A percentile compares a stretch with the other conserved stretches of the same genome.
phyloP scores from a whole-genome alignment of 2,888 invertebrate genomes.

The Eupithecia subumbrata region DNA sequence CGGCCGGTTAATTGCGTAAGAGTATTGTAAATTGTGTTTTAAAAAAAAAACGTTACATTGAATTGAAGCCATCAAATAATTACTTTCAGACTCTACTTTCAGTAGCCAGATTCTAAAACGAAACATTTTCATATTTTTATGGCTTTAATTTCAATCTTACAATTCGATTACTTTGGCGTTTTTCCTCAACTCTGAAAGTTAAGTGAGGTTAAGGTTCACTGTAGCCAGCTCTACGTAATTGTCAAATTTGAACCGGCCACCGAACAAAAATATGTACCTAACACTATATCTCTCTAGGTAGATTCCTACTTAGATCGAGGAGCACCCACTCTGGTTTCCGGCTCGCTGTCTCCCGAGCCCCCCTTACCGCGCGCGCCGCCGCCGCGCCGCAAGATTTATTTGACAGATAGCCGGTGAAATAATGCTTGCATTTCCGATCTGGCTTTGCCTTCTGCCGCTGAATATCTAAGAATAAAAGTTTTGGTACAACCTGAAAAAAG shows the following conservation, averaged over 20 bases:
- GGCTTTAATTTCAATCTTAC: too few species aligned
- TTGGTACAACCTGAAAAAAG: background rate
- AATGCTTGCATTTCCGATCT: conserved; percentile 59
- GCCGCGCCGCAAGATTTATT: conserved; percentile 48
- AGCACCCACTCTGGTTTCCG: background rate
- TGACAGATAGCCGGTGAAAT: conserved; percentile 56
- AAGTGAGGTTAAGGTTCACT: too few species aligned
- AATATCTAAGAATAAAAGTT: background rate
- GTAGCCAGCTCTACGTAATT: too few species aligned
- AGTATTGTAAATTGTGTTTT: too few species aligned
- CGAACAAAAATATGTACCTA: background rate
- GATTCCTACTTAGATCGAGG: background rate
- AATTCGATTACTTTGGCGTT: too few species aligned
- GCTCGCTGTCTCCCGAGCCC: conserved; percentile 9
- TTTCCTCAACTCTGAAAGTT: too few species aligned
- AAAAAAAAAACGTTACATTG: too few species aligned
- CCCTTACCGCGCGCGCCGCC: conserved; percentile 8
- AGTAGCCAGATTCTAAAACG: too few species aligned
- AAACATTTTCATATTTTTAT: too few species aligned
- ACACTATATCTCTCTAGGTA: background rate
- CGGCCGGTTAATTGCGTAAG: too few species aligned
- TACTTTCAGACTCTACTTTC: too few species aligned
- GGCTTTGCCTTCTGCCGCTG: conserved; percentile 24
- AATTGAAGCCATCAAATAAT: too few species aligned
- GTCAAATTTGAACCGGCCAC: background rate